These are phyloP conservation scores for Betta splendens DNA, from an alignment of 2,797 vertebrate species.

Conservation along the genomic window DNA sequence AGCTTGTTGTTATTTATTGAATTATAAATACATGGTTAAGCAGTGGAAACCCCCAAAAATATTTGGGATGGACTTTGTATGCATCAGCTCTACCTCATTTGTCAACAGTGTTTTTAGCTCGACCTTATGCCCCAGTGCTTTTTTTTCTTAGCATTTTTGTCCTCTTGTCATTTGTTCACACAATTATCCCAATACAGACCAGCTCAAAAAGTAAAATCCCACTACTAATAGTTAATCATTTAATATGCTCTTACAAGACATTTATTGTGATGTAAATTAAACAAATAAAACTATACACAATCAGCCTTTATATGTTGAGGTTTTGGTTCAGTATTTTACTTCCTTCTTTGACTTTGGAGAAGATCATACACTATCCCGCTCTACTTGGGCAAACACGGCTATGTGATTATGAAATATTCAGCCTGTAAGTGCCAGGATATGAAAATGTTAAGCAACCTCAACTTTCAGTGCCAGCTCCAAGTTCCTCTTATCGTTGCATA, in stretches of 20 bases:
- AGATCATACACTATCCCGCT: conserved; percentile 31
- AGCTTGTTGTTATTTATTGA: too few relatives aligned
- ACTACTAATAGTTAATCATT: too few relatives aligned
- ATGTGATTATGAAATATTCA: conserved; percentile 56
- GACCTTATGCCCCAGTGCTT: too few relatives aligned
- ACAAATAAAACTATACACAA: not conserved
- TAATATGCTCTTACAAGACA: not conserved
- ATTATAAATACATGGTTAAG: too few relatives aligned
- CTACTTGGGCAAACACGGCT: conserved; percentile 37
- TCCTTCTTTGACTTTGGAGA: conserved; percentile 31
- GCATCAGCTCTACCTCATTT: too few relatives aligned
- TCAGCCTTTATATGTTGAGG: not conserved
- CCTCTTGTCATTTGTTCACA: too few relatives aligned
- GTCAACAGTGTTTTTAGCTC: too few relatives aligned
- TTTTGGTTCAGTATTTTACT: conserved; percentile 26
- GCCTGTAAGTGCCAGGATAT: conserved; percentile 49
- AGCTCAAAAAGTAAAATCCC: too few relatives aligned
- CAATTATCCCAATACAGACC: not conserved
- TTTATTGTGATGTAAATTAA: not conserved
- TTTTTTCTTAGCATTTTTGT: too few relatives aligned
- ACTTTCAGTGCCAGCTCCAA: conserved; percentile 31
- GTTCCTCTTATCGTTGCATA: conserved; percentile 70
- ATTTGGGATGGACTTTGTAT: too few relatives aligned
- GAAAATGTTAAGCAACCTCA: conserved; percentile 66
- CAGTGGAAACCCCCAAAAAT: not conserved